Evolutionary conservation across 2,113 vertebrate genomes (phyloP), one percentile per base, ranked within the genome.

Genomic region (Fregetta grallaria): DNA sequence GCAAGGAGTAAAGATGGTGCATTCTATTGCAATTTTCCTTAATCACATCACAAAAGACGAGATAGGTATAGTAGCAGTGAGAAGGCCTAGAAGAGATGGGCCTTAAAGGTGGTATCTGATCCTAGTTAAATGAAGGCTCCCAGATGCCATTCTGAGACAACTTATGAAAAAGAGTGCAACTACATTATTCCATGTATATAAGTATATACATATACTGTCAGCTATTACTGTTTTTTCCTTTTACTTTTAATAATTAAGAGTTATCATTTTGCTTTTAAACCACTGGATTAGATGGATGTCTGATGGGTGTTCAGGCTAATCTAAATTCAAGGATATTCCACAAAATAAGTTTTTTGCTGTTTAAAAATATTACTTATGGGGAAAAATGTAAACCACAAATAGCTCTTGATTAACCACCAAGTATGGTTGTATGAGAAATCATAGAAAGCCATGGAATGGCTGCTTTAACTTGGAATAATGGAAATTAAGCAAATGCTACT

Each of bases 61-160:
- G 72, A n/a, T 9, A 68, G n/a, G 6, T 67, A 18, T 20, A 62
- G 34, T 20, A 79, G 34, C 16, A 85, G 23, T 3, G 4, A 76
- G 40, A 83, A 77, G 22, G 11, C 29, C 2, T 3, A 50, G 27
- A 59, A 76, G 32, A 47, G 27, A 55, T 30, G 11, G 20, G 15
- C 20, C 3, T n/a, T 66, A 58, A 80, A 61, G 30, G 38, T 8
- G 17, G 27, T 26, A 21, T 21, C 29, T 0, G 0, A 53, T 14
- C n/a, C 29, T 42, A 55, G 53, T 22, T 34, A 65, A 63, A 50
- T 11, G 4, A 74, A 81, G 61, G 27, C 26, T 65, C 13, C 36
- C 49, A 75, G n/a, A n/a, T 55, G 32, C 22, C 42, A 45, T 49
- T 68, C 30, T 6, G 75, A 91, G 21, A 22, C 7, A 49, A 11